These are phyloP conservation scores for Acanthosoma haemorrhoidale DNA, from an alignment of 2,888 invertebrate genomes.

Conservation along the genomic window DNA sequence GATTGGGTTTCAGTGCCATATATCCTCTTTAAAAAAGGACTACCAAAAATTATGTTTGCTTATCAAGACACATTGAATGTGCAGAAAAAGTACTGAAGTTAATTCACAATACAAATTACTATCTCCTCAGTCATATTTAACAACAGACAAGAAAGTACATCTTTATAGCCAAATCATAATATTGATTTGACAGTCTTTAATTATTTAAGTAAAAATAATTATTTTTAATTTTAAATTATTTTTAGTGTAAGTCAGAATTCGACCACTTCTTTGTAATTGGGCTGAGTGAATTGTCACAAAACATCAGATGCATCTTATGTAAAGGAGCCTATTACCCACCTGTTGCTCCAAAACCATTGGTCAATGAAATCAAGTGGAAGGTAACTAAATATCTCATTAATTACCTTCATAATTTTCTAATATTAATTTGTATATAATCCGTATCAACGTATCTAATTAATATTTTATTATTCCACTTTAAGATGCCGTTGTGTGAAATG, in stretches of 20 bases:
- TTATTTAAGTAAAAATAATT: neutral
- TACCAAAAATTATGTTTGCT: too few relatives aligned
- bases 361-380: constrained; percentile 67
- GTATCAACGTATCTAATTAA: too few relatives aligned
- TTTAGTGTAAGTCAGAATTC: constrained; percentile 58
- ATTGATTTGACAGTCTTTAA: neutral
- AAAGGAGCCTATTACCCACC: constrained; percentile 83
- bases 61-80: too few relatives aligned
- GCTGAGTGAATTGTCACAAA: constrained; percentile 70
- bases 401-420: too few relatives aligned
- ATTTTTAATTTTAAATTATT: too few relatives aligned
- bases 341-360: constrained; percentile 77
- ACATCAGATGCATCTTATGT: constrained; percentile 76
- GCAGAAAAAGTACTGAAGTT: too few relatives aligned
- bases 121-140: too few relatives aligned
- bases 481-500: constrained; percentile 71
- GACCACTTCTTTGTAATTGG: constrained; percentile 73
- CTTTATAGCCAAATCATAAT: neutral
- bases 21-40: too few relatives aligned
- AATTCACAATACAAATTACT: too few relatives aligned
- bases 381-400: too few relatives aligned
- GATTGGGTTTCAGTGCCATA: too few relatives aligned
- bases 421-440: too few relatives aligned
- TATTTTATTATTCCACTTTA: constrained; percentile 41
- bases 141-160: neutral